Evolutionary conservation across 1,140 invertebrate genomes (phyloP).

Genomic region (Tetramorium parvispinum): DNA sequence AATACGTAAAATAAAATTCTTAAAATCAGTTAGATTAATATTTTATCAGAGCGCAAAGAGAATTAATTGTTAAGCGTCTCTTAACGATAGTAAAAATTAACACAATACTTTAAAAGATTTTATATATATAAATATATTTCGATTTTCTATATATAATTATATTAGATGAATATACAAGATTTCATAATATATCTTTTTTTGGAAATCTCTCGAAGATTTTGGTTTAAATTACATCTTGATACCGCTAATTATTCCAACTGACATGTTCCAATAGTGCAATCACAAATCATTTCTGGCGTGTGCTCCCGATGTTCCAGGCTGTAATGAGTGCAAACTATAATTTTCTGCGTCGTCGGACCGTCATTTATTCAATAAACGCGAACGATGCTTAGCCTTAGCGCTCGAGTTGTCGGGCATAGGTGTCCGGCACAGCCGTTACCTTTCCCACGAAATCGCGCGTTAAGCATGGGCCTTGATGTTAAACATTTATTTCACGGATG

Average conservation of each 20-base stretch:
- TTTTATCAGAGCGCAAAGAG: not conserved
- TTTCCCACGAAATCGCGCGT: slow-evolving; percentile 44
- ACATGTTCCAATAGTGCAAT: slow-evolving; percentile 3
- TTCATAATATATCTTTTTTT: not conserved
- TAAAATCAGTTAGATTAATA: not conserved
- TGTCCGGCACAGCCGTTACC: slow-evolving; percentile 19
- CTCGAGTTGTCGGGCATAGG: not conserved
- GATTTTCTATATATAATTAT: too few species aligned
- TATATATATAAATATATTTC: not conserved
- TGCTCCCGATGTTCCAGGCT: not conserved
- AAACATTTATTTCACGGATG: slow-evolving; percentile 37
- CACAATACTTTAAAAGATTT: not conserved
- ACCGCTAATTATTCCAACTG: not conserved
- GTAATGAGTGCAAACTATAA: slow-evolving; percentile 4
- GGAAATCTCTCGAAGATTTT: not conserved
- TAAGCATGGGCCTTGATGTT: slow-evolving; percentile 34
- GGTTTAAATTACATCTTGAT: not conserved
- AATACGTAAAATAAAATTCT: not conserved
- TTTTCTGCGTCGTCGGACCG: slow-evolving; percentile 19
- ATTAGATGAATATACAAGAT: too few species aligned
- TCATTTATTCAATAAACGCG: slow-evolving; percentile 45
- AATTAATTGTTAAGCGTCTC: too few species aligned
- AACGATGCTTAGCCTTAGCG: not conserved
- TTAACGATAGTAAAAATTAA: not conserved
- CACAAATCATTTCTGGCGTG: not conserved